Percentiles rank a stretch among this genome's conserved stretches.
Evolutionary conservation across 2,113 vertebrate species (phyloP).

Genomic region (Dunckerocampus dactyliophorus): DNA sequence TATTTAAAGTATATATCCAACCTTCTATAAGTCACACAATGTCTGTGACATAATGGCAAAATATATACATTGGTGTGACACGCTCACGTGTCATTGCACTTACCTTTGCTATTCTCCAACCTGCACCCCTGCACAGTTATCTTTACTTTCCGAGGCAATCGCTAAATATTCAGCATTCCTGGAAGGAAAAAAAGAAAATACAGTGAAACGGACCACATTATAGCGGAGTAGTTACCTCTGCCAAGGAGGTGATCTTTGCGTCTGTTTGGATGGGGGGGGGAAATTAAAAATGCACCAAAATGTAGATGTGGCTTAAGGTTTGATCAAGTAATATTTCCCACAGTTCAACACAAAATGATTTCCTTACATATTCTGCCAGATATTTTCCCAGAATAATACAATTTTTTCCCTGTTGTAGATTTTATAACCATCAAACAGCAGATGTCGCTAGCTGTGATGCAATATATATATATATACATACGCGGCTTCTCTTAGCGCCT

Average conservation of each 20-base stretch:
- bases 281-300: too few species aligned
- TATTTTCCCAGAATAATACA: neutral
- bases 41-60: neutral
- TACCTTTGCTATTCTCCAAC: constrained; percentile 82
- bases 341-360: neutral
- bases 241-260: too few species aligned
- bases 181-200: neutral
- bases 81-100: neutral
- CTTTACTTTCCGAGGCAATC: constrained; percentile 86
- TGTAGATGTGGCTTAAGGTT: too few species aligned
- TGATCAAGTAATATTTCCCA: too few species aligned
- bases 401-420: neutral
- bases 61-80: neutral
- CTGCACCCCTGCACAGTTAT: constrained; percentile 84
- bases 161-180: constrained; percentile 87
- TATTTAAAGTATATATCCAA: neutral
- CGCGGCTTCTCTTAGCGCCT: constrained; percentile 82
- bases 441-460: neutral
- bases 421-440: neutral
- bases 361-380: neutral
- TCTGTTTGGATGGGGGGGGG: too few species aligned
- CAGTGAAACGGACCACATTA: too few species aligned
- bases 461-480: constrained; percentile 74
- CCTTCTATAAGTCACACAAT: neutral
- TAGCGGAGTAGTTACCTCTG: too few species aligned